phyloP scores from a whole-genome alignment of 2,797 vertebrate species.

The Crenichthys baileyi region DNA sequence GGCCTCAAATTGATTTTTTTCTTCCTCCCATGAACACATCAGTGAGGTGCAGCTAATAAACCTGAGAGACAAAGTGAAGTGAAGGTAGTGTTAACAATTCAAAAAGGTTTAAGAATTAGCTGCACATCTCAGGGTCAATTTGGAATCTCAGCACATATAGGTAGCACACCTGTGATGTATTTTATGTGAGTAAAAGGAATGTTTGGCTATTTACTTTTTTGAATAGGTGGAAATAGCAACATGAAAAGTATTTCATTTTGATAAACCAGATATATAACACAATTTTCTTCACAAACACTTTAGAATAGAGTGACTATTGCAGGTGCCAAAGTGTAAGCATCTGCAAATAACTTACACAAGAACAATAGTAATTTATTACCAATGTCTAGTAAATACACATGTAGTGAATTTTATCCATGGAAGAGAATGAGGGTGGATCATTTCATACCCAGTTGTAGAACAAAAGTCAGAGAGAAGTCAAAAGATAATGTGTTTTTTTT shows the following conservation, averaged over 20 bases:
- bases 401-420: neutral
- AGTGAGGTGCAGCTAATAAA: conserved; percentile 53
- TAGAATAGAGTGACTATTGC: neutral
- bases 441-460: neutral
- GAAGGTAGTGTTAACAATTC: conserved; percentile 30
- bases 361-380: neutral
- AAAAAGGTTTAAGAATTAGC: conserved; percentile 3
- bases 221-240: neutral
- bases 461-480: neutral
- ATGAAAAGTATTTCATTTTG: neutral
- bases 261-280: neutral
- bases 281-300: neutral
- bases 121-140: neutral
- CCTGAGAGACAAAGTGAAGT: conserved; percentile 31
- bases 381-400: neutral
- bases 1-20: conserved; percentile 57
- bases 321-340: neutral
- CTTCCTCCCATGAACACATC: conserved; percentile 36
- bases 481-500: neutral
- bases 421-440: neutral
- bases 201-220: neutral
- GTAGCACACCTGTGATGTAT: neutral
- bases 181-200: neutral
- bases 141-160: neutral
- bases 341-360: neutral